Conservation (phyloP, 2,113 vertebrate species). For the Pithys albifrons region DNA sequence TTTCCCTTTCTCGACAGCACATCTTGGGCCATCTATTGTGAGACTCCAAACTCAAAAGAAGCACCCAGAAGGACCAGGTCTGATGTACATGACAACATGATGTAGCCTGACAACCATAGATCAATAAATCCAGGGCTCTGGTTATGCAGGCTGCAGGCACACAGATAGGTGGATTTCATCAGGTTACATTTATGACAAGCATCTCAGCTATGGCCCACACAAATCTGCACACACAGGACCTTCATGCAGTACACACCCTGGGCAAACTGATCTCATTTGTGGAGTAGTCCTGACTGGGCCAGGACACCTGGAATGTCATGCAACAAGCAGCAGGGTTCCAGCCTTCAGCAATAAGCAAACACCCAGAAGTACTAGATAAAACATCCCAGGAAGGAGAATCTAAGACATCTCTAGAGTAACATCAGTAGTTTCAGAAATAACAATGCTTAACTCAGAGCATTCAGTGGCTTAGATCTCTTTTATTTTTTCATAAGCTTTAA, state of each 20-base stretch:
- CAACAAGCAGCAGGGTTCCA: background rate
- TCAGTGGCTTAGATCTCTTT: background rate
- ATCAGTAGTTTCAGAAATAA: background rate
- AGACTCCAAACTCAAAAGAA: background rate
- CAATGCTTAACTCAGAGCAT: background rate
- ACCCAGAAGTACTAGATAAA: background rate
- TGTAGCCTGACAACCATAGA: background rate
- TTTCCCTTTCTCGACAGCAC: background rate
- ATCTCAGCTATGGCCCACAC: background rate
- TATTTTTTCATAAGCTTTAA: background rate
- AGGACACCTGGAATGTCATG: background rate
- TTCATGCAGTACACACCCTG: background rate
- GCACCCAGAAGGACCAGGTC: background rate
- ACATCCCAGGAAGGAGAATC: background rate
- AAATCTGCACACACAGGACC: background rate
- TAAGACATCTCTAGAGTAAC: background rate
- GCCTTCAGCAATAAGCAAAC: background rate
- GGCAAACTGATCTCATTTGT: background rate
- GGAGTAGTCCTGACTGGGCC: background rate
- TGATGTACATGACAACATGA: background rate
- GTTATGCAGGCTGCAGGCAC: background rate
- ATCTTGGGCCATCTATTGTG: background rate
- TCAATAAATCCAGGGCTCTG: background rate
- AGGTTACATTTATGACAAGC: background rate
- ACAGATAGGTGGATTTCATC: rapidly evolving